phyloP scores from a whole-genome alignment of 1,140 invertebrate genomes.

The Teleogryllus occipitalis region DNA sequence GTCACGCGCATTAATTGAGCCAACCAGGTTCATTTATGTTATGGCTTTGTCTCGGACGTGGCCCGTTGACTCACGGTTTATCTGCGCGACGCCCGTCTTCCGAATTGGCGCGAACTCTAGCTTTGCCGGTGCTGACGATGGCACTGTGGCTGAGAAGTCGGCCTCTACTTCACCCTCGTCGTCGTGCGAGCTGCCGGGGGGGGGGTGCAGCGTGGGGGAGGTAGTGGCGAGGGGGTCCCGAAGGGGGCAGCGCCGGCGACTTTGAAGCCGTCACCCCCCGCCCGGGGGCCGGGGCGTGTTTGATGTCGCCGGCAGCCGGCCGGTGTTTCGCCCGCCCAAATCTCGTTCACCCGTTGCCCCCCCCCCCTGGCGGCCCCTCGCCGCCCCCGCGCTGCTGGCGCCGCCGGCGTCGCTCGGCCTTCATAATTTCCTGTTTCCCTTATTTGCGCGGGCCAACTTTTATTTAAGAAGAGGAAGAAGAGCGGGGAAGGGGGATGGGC shows the following conservation, averaged over 20 bases:
- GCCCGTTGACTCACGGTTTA: no score
- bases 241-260: background rate
- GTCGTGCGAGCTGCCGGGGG: background rate
- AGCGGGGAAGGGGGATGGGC: no score
- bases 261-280: background rate
- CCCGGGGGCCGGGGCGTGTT: background rate
- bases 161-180: no score
- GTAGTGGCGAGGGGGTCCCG: background rate
- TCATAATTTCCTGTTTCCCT: background rate
- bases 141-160: no score
- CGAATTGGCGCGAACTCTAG: no score
- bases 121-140: no score
- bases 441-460: background rate
- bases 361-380: no score
- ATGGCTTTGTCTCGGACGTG: no score
- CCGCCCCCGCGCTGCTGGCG: no score
- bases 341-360: background rate
- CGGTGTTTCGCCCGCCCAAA: background rate
- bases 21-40: no score
- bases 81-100: no score
- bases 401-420: background rate
- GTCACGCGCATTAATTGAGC: no score
- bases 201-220: background rate
- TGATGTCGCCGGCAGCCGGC: background rate
- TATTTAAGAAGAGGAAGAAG: background rate